Evolutionary conservation across 2,888 invertebrate species (phyloP), one percentile per base, ranked within the genome.

Genomic region (Synergus laeviventris): DNA sequence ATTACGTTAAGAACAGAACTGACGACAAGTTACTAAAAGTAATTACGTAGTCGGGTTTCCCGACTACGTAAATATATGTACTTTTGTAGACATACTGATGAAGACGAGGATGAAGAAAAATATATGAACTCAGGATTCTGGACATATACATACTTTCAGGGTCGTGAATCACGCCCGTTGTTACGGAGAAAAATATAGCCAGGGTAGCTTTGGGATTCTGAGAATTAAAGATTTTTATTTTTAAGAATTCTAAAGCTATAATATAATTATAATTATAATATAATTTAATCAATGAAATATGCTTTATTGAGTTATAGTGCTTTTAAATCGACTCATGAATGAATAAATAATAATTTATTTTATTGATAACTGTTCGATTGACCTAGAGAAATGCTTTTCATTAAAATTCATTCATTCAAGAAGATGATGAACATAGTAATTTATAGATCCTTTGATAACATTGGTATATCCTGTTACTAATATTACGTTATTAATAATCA

Each of bases 71-170:
- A 56, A 12, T 21, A 56, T 11, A 21, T 56, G 21, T 56, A 4
- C 56, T 56, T 56, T 56, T 21, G 56, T 18, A 12, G 56, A 21
- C 21, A 18, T 56, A 56, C 56, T 56, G 56, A 56, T 49, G 45
- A 56, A 21, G 56, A 56, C 21, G 56, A 18, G 18, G 56, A 56
- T 49, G 45, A 56, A 21, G 56, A 56, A 21, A 21, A 18, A 56
- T 21, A 21, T 56, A 18, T 45, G 7, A 56, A 56, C 56, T n/a
- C 18, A 21, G 3, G 11, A 56, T 18, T 56, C 21, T 56, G 11
- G 11, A 9, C 18, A 31, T 31, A 31, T 31, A n/a, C n/a, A 56
- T 56, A 21, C 8, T 56, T 21, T 18, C 56, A 56, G 9, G 56
- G 56, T 56, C 18, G 11, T 56, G 56, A 18, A 56, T 56, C 18